Base-by-base conservation (phyloP, 2,888 invertebrate genomes). In the Aphidius colemani region DNA sequence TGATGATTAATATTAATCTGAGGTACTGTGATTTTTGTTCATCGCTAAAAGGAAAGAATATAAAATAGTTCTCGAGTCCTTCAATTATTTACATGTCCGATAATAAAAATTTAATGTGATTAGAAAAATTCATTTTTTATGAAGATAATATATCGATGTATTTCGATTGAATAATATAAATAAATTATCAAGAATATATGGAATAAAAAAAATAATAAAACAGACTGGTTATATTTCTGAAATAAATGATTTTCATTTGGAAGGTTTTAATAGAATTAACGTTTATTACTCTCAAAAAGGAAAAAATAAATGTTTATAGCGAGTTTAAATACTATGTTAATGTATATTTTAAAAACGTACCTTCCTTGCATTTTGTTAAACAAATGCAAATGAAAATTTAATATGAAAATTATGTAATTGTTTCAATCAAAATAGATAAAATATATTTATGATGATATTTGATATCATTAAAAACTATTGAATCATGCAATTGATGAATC, bases 231-330 rank as follows among this genome's bases (percentile, higher is more conserved):
- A n/a, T 7, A 39, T 40, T 7, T 53, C 53, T 53, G 41, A 30
- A 30, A 30, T 5, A 4, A 30, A 30, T 30, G 5, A 30, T 30
- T 30, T 30, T 30, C 4, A 30, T 30, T 30, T 30, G 30, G 30
- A 30, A 30, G 2, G 30, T 30, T 30, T 30, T 30, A 30, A 30
- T 30, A 30, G 5, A 5, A 30, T 30, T n/a, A 11, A 48, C 7
- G n/a, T 46, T n/a, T 46, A 13, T 48, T 13, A 11, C 13, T 13
- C 48, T 75, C 72, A 71, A 70, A 65, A 72, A 73, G 44, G 61
- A 63, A 56, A 43, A 56, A 56, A 43, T n/a, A 74, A 78, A 77
- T 77, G 75, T 78, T 76, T 74, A 68, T 71, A 74, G 72, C 72
- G 72, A 73, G 73, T 70, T 68, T 69, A 74, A 73, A 73, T 63